Evolutionary conservation across 1,140 invertebrate genomes (phyloP), one percentile per base, ranked within the genome.

Genomic region (Sitophilus oryzae): DNA sequence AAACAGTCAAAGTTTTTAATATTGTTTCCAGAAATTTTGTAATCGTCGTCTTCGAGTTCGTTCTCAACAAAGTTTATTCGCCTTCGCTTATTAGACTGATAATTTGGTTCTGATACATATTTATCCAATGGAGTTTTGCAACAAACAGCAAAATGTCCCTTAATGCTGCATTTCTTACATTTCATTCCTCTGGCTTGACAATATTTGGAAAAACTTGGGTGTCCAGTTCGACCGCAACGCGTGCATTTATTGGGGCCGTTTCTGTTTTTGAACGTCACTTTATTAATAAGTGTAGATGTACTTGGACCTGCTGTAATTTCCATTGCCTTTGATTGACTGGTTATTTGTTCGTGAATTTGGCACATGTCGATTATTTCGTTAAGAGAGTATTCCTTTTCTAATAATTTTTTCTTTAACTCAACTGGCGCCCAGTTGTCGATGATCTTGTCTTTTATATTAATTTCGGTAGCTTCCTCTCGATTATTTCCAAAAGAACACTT

Each of bases 361-460:
- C n/a, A n/a, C n/a, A n/a, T 21, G 9, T 66, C 56, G 37, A 62
- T 47, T 35, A 62, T 40, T 45, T 66, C 57, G n/a, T 58, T 30
- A 22, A 62, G 42, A n/a, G 51, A 56, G 14, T 36, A 41, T 44
- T 60, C 64, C 60, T 64, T 58, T 65, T 60, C 10, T 65, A 58
- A 0, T 61, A 36, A 10, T 54, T 47, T 54, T 52, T 63, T 45
- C 59, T 52, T 10, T 65, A 41, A 38, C 63, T 63, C 8, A 8
- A 50, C 40, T 8, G 61, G 58, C 3, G 30, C 19, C 56, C 66
- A 68, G 9, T 54, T 42, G 46, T 66, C 61, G 2, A 69, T 56
- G 1, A 69, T 34, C 46, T 68, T 63, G 37, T 65, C 61, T 37
- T 61, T 63, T 4, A 63, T 58, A 34, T 47, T 63, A 38, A 63